phyloP scores from a whole-genome alignment of 2,888 invertebrate genomes.

The Therioaphis trifolii region DNA sequence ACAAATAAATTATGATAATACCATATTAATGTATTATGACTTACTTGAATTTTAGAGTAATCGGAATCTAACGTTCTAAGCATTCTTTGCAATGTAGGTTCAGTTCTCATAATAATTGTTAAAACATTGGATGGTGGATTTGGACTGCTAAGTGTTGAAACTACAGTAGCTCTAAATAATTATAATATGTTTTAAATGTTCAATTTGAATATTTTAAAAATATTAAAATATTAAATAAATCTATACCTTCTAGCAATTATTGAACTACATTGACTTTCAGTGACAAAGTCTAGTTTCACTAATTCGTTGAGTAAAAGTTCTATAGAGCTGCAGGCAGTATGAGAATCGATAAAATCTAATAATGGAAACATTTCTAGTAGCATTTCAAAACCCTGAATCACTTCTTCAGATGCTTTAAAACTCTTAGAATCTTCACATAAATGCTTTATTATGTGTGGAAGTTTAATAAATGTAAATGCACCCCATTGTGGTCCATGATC shows the following conservation, averaged over 20 bases:
- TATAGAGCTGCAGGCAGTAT: slow-evolving; percentile 88
- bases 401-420: slow-evolving; percentile 71
- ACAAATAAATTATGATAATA: no score
- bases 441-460: slow-evolving; percentile 80
- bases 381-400: slow-evolving; percentile 85
- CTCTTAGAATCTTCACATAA: slow-evolving; percentile 59
- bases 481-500: slow-evolving; percentile 90
- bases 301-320: slow-evolving; percentile 86
- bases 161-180: slow-evolving; percentile 49
- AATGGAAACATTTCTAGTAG: slow-evolving; percentile 86
- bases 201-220: neutral
- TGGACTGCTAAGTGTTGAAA: slow-evolving; percentile 58
- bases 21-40: neutral
- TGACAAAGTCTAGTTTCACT: slow-evolving; percentile 81
- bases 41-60: slow-evolving; percentile 82
- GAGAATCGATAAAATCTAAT: slow-evolving; percentile 88
- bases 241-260: slow-evolving; percentile 49
- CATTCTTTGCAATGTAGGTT: slow-evolving; percentile 88
- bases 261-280: slow-evolving; percentile 74
- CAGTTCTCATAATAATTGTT: slow-evolving; percentile 61
- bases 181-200: neutral
- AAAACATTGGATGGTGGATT: slow-evolving; percentile 54
- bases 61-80: slow-evolving; percentile 91
- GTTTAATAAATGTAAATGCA: slow-evolving; percentile 91
- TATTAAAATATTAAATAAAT: neutral